Conservation (phyloP, 2,888 invertebrate genomes). For the Anoplius nigerrimus region DNA sequence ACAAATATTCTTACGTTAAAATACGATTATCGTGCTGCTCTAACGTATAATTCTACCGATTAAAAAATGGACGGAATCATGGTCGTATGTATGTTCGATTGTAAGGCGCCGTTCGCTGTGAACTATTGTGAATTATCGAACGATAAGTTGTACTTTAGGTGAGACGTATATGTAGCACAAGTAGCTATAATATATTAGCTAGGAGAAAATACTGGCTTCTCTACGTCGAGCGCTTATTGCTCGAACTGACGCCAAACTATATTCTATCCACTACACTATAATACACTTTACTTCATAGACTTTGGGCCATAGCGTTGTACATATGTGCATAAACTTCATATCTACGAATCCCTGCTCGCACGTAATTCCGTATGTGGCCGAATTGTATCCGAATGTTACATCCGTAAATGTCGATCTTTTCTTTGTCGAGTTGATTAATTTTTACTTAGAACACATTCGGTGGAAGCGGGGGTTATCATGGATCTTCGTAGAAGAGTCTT, state of each 20-base stretch:
- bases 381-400: background rate
- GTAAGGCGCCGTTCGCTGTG: too few relatives aligned
- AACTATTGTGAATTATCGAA: too few relatives aligned
- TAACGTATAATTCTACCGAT: conserved; percentile 13
- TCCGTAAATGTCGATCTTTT: background rate
- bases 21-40: background rate
- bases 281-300: conserved; percentile 48
- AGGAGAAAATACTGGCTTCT: conserved; percentile 16
- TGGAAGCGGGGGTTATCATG: conserved; percentile 12
- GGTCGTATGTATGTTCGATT: conserved; percentile 19
- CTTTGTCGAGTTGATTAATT: too few relatives aligned
- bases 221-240: too few relatives aligned
- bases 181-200: background rate
- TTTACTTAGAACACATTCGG: conserved; percentile 49
- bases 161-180: too few relatives aligned
- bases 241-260: too few relatives aligned
- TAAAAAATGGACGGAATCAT: conserved; percentile 50
- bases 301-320: conserved; percentile 64
- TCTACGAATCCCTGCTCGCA: background rate
- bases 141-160: too few relatives aligned
- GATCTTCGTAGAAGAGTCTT: background rate
- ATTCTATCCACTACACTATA: conserved; percentile 13
- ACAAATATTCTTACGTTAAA: conserved; percentile 8
- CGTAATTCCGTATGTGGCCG: too few relatives aligned
- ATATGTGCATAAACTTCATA: conserved; percentile 16